Evolutionary conservation across 1,140 invertebrate genomes (phyloP), one percentile per base, ranked within the genome.

Genomic region (Macrobrachium rosenbergii): DNA sequence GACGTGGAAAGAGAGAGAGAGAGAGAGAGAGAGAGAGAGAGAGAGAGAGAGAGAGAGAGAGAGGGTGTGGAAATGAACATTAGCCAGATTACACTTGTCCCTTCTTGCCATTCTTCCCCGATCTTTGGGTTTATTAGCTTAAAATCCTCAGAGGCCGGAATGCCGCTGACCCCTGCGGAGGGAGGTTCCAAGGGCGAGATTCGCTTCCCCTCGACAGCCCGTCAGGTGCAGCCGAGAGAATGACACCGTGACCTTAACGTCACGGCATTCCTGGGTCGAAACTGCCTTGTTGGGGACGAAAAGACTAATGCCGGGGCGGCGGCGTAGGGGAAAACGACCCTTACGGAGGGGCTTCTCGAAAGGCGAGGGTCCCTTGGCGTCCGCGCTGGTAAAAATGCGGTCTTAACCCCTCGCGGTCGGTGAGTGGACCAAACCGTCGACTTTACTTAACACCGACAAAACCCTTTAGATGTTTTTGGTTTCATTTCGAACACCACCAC

Each of bases 41-140:
- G 21, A 23, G 52, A 17, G n/a, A 82, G 67, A 72, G 62, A 67
- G 52, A 43, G 28, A 69, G 59, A 52, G 69, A 62, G 69, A 63
- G 75, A 62, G 83, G 82, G 43, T 85, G 83, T 78, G 82, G 72
- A 85, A 85, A 85, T 85, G 83, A 85, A 75, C 83, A 85, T 85
- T 85, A 85, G 83, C 58, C 52, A 85, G 60, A 78, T 85, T 78
- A 78, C 83, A 62, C 82, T 64, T 73, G 59, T 62, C 76, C 62
- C 73, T 45, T 58, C 43, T 72, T 45, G 73, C 62, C 75, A 78
- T 78, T 85, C 83, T 85, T 52, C 63, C 83, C 23, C 75, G 60
- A 60, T 85, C 83, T 85, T 64, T 64, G 37, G 75, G 23, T 64
- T 63, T 85, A 77, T 85, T 78, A 78, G 75, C 63, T 78, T 85